Evolutionary conservation across 1,140 invertebrate species (phyloP).

Genomic region (Trichomalopsis sarcophagae): DNA sequence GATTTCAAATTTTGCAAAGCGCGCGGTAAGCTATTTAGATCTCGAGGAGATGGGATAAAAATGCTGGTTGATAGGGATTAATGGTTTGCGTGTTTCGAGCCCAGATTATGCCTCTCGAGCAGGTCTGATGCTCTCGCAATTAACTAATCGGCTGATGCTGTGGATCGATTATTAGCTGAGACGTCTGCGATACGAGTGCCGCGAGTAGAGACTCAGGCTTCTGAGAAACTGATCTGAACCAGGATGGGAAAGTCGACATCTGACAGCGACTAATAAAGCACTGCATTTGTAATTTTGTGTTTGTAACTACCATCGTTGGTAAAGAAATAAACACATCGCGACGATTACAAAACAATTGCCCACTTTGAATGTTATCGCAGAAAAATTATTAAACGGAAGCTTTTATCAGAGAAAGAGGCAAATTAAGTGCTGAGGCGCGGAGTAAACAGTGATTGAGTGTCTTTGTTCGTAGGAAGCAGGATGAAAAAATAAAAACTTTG

Average conservation of each 20-base stretch:
- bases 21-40: no score
- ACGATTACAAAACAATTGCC: no score
- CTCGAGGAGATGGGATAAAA: no score
- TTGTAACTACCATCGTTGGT: no score
- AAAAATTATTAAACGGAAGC: not conserved
- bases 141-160: not conserved
- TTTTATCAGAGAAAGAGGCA: not conserved
- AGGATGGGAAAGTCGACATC: no score
- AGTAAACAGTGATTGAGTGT: conserved; percentile 17
- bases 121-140: not conserved
- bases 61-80: no score
- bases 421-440: not conserved
- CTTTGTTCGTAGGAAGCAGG: not conserved
- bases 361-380: no score
- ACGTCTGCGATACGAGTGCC: not conserved
- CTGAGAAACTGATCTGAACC: not conserved
- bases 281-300: no score
- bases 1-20: not conserved
- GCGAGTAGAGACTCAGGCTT: not conserved
- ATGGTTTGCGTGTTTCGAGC: no score
- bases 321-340: no score
- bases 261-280: no score
- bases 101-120: no score
- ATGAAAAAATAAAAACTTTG: conserved; percentile 5
- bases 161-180: not conserved